A percentile compares a stretch with the other conserved stretches of the same genome.
phyloP scores from a whole-genome alignment of 2,888 invertebrate genomes.

The Steinernema hermaphroditum region DNA sequence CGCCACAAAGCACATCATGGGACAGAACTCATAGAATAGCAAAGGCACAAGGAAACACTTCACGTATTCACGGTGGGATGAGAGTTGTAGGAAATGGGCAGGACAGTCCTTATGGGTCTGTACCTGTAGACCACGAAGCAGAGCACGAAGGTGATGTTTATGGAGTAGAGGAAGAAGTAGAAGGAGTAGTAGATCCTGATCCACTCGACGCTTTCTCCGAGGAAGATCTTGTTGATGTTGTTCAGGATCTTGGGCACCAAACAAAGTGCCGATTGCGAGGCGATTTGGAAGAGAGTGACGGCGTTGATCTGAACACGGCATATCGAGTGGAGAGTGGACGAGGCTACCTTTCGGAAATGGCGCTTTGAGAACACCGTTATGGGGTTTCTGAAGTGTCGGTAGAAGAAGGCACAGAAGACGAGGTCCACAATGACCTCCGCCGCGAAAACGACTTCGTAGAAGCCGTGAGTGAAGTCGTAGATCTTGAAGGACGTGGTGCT shows the following conservation, averaged over 20 bases:
- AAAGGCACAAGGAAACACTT: too few species aligned
- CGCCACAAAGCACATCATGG: too few species aligned
- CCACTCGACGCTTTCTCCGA: not conserved
- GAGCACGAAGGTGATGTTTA: too few species aligned
- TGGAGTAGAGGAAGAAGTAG: too few species aligned
- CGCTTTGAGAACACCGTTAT: not conserved
- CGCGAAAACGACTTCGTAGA: not conserved
- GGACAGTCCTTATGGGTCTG: too few species aligned
- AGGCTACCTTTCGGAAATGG: not conserved
- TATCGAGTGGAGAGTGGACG: not conserved
- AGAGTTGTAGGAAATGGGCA: too few species aligned
- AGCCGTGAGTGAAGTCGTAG: not conserved
- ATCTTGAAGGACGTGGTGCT: too few species aligned
- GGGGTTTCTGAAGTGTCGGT: not conserved
- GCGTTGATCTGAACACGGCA: not conserved
- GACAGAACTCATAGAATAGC: too few species aligned
- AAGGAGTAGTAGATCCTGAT: too few species aligned
- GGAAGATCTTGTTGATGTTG: not conserved
- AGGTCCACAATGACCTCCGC: not conserved
- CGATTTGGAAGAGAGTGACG: conserved; percentile 7
- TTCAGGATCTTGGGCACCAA: not conserved
- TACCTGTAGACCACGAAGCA: too few species aligned
- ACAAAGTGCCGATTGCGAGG: not conserved
- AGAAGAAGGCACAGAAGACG: not conserved
- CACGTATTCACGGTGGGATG: too few species aligned